Conservation (phyloP, 2,888 invertebrate species). For the Campoletis raptor region DNA sequence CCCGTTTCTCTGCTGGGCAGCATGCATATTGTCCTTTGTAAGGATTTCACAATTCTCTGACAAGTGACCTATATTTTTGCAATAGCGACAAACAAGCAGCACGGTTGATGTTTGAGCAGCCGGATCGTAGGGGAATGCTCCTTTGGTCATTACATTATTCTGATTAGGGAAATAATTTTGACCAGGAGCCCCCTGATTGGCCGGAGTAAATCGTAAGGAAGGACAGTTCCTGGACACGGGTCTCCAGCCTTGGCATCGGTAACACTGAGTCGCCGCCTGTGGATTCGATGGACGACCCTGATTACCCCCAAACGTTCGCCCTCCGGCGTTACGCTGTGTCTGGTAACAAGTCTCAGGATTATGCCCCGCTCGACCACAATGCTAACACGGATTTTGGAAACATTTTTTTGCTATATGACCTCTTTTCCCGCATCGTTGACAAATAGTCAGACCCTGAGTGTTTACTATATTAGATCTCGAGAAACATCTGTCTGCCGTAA, state of each 20-base stretch:
- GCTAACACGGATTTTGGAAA: conserved; percentile 2
- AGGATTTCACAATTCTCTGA: neutral
- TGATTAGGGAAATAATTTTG: neutral
- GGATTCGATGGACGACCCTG: neutral
- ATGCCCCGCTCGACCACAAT: conserved; percentile 17
- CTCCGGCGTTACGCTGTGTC: neutral
- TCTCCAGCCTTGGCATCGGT: conserved; percentile 5
- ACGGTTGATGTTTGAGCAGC: neutral
- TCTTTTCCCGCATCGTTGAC: neutral
- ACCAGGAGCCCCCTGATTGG: neutral
- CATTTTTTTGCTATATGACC: neutral
- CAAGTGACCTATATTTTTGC: neutral
- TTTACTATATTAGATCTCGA: neutral
- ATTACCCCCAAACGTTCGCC: neutral
- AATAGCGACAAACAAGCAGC: neutral
- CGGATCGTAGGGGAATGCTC: neutral
- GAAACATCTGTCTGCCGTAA: conserved; percentile 5
- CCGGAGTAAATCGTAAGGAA: neutral
- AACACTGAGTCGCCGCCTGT: neutral
- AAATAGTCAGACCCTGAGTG: neutral
- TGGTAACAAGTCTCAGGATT: conserved; percentile 6
- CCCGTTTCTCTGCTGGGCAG: neutral
- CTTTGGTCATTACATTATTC: neutral
- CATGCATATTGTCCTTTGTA: neutral
- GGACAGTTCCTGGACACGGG: conserved; percentile 4